A percentile compares a stretch with the other conserved stretches of the same genome.
phyloP scores from a whole-genome alignment of 2,113 vertebrate species.

The Perca schrenkii region DNA sequence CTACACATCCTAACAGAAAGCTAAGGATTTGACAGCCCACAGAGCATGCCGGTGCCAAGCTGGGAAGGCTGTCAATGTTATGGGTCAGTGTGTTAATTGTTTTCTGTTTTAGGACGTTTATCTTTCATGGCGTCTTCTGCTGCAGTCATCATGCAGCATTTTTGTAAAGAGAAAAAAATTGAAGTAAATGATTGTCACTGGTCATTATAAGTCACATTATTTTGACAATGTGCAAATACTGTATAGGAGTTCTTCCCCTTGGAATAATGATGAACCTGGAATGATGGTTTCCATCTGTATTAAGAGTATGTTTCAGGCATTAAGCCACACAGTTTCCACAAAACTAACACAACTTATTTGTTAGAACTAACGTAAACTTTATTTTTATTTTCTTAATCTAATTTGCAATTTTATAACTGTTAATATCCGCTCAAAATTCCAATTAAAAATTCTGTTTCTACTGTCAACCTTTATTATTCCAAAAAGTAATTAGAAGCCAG shows the following conservation, averaged over 20 bases:
- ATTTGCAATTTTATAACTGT: not conserved
- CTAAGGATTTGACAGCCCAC: slow-evolving; percentile 61
- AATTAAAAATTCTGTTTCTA: not conserved
- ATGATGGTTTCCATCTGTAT: slow-evolving; percentile 4
- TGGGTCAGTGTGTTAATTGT: slow-evolving; percentile 76
- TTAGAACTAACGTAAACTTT: not conserved
- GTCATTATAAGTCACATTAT: slow-evolving; percentile 15
- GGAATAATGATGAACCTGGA: slow-evolving; percentile 28
- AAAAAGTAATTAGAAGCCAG: slow-evolving; percentile 7
- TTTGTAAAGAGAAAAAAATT: slow-evolving; percentile 45
- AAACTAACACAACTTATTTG: slow-evolving; percentile 4
- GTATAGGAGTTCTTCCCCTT: not conserved
- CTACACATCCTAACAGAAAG: slow-evolving; percentile 75
- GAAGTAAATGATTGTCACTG: slow-evolving; percentile 46
- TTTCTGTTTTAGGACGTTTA: slow-evolving; percentile 61
- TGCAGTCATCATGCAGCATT: slow-evolving; percentile 35
- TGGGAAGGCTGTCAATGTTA: slow-evolving; percentile 51
- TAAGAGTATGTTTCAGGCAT: not conserved
- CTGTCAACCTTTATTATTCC: slow-evolving; percentile 2
- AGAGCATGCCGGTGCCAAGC: slow-evolving; percentile 41
- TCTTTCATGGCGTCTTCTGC: slow-evolving; percentile 51
- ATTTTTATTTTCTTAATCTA: not conserved
- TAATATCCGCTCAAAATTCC: not conserved
- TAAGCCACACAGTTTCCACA: slow-evolving; percentile 3
- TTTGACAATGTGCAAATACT: slow-evolving; percentile 22